Evolutionary conservation across 2,888 invertebrate species (phyloP).

Genomic region (Cantharis rustica): DNA sequence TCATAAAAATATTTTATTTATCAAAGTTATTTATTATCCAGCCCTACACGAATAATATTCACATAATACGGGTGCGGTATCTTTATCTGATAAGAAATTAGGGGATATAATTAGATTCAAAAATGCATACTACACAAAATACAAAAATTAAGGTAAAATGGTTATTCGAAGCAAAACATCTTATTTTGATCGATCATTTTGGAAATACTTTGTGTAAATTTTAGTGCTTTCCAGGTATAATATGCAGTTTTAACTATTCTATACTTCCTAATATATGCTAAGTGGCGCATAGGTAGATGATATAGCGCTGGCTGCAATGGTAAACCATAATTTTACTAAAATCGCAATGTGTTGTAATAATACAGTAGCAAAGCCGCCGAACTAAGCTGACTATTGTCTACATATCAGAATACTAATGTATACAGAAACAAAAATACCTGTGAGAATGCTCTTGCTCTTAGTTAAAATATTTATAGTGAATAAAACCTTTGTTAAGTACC

Average conservation of each 20-base stretch:
- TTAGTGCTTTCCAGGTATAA: conserved; percentile 9
- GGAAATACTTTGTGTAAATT: conserved; percentile 12
- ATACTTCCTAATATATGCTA: conserved; percentile 45
- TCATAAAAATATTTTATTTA: conserved; percentile 52
- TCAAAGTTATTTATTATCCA: conserved; percentile 49
- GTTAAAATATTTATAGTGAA: conserved; percentile 9
- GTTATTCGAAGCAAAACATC: conserved; percentile 15
- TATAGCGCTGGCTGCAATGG: conserved; percentile 34
- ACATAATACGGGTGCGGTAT: conserved; percentile 41
- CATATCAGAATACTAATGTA: conserved; percentile 36
- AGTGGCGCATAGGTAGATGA: conserved; percentile 39
- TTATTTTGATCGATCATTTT: conserved; percentile 18
- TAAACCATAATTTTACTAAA: conserved; percentile 45
- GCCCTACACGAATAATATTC: conserved; percentile 42
- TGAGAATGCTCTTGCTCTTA: conserved; percentile 16
- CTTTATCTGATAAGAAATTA: conserved; percentile 44
- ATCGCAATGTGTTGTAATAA: conserved; percentile 48
- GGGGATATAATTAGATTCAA: conserved; percentile 35
- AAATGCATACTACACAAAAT: conserved; percentile 29
- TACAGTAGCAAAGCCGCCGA: conserved; percentile 43
- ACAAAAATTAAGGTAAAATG: conserved; percentile 21
- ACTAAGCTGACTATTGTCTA: conserved; percentile 33
- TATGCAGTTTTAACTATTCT: conserved; percentile 29
- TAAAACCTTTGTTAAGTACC: conserved; percentile 17
- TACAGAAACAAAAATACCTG: conserved; percentile 17